These are phyloP conservation scores for Ceyx margarethae DNA, from an alignment of 2,113 vertebrate species.

Conservation along the genomic window DNA sequence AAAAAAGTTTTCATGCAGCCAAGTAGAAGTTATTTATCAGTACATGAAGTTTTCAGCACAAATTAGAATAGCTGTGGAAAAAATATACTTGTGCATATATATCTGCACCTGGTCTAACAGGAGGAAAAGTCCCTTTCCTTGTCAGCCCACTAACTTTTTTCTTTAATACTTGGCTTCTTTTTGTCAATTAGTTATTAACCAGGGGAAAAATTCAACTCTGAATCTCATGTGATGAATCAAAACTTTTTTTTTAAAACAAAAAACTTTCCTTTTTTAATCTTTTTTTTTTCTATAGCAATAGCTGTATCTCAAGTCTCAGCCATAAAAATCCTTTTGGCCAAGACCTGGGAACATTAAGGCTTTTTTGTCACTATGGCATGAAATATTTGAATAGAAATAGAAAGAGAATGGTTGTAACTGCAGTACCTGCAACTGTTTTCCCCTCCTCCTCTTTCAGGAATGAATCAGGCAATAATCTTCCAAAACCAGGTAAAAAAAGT, in stretches of 20 bases:
- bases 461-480: neutral
- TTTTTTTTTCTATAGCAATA: neutral
- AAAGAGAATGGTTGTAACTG: neutral
- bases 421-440: neutral
- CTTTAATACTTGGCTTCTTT: neutral
- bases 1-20: constrained; percentile 78
- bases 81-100: neutral
- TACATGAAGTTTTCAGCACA: constrained; percentile 75
- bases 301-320: neutral
- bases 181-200: neutral
- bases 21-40: constrained; percentile 72
- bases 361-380: neutral
- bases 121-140: neutral
- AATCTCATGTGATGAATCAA: neutral
- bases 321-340: neutral
- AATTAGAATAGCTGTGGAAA: constrained; percentile 76
- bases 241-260: neutral
- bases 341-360: neutral
- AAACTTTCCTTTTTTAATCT: neutral
- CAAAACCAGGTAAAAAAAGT: neutral
- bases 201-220: neutral
- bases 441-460: neutral
- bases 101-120: constrained; percentile 10
- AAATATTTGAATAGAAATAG: neutral
- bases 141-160: neutral